Base-by-base conservation (phyloP, 2,113 vertebrate genomes). In the Xiphias gladius region DNA sequence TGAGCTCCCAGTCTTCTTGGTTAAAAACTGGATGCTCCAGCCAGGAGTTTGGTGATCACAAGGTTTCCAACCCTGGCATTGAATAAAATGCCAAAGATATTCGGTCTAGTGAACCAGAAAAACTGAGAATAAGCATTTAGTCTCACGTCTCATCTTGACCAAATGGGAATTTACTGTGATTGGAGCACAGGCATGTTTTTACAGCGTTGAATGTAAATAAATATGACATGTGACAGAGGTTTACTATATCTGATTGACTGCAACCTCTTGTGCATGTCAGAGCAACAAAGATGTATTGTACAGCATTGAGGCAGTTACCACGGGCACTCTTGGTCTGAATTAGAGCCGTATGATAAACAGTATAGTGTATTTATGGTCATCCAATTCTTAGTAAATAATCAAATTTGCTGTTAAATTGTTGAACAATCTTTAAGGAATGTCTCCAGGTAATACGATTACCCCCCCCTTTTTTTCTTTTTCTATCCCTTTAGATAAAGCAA, bases 221-320 rank as follows among this genome's bases (percentile, higher is more conserved):
- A 71, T 30, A 11, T 26, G 10, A 5, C 11, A 72, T 50, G 12
- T 65, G 52, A 57, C 22, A 30, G 22, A 24, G 19, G 19, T 22
- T 22, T 50, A 28, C 30, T 57, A 0, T 17, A 14, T 35, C 14
- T 58, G 46, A 65, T 50, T 0, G 1, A 19, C 43, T 57, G 17
- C 35, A 52, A 50, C 32, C 8, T 69, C 17, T 9, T 76, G 28
- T 48, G 22, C 37, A 66, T 63, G 54, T 73, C 57, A 43, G 32
- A 71, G 68, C 48, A 62, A 68, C 54, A 24, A 12, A 43, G 55
- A 54, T 32, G 28, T 84, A 32, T 76, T 64, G 39, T 57, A 9
- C 30, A 67, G 20, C 41, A 59, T 32, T 17, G 69, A 54, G 7
- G 26, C 48, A n/a, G 20, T 22, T 48, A 50, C 46, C 9, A 32